These are phyloP conservation scores for Zootermopsis nevadensis DNA, from an alignment of 2,888 invertebrate genomes.

Conservation along the genomic window DNA sequence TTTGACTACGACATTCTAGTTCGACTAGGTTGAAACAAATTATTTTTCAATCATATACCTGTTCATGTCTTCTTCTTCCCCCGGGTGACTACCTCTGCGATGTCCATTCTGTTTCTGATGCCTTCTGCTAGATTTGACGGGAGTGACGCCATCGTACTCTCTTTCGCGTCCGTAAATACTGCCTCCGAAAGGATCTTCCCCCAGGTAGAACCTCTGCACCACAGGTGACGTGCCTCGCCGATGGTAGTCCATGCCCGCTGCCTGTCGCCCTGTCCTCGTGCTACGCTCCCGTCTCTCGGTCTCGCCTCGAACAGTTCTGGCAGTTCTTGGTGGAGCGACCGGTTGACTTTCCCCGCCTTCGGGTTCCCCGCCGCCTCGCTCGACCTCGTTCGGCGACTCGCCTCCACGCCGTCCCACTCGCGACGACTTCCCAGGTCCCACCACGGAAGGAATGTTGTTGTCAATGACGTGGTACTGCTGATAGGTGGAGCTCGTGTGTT, in stretches of 20 bases:
- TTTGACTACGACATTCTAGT: not conserved
- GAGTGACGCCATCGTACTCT: conserved; percentile 78
- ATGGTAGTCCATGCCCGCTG: conserved; percentile 39
- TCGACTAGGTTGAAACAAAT: not conserved
- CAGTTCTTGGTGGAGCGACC: conserved; percentile 51
- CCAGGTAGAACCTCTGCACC: conserved; percentile 81
- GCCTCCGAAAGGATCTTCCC: conserved; percentile 86
- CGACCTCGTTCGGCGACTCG: conserved; percentile 24
- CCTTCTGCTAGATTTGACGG: conserved; percentile 62
- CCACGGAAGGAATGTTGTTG: conserved; percentile 63
- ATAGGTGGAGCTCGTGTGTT: conserved; percentile 62
- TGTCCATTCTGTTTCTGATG: conserved; percentile 56
- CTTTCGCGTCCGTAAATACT: conserved; percentile 87
- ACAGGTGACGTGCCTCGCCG: conserved; percentile 53
- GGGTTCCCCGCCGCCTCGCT: not conserved
- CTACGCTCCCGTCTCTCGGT: conserved; percentile 51
- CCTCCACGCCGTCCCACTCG: conserved; percentile 41
- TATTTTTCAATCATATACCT: conserved; percentile 42
- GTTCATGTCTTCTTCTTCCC: conserved; percentile 53
- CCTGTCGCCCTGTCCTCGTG: not conserved
- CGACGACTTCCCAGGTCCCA: conserved; percentile 47
- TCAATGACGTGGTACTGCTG: conserved; percentile 69
- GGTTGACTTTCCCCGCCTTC: conserved; percentile 46
- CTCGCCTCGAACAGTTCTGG: conserved; percentile 52
- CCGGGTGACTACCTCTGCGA: conserved; percentile 45